Base-by-base conservation (phyloP, 2,797 vertebrate genomes). In the Distichodus sexfasciatus region DNA sequence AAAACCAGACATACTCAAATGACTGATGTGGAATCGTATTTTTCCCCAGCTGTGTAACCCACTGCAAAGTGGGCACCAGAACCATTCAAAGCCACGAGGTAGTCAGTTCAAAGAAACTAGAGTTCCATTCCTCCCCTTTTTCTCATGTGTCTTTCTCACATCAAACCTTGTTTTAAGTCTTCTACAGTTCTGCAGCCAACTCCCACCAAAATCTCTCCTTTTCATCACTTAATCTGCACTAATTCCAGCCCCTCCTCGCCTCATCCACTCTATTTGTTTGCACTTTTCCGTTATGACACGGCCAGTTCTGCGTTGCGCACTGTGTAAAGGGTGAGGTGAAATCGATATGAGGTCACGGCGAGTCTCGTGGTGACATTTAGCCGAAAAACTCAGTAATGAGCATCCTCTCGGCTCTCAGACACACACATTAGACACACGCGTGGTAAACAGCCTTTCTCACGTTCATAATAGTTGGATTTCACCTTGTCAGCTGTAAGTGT, bases 361-460 rank as follows among this genome's bases (percentile, higher is more conserved):
- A 63, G 38, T 57, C 55, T 26, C 50, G 23, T 36, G 43, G 50
- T 29, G 74, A 63, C 36, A 59, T 53, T 72, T 54, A 64, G 24
- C 10, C 23, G 38, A 72, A 59, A 21, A 43, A 62, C 48, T 50
- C 40, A 60, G 15, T 72, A 47, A 72, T 54, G 19, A 68, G 36
- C 4, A 2, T 29, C 3, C 6, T 12, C 23, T 28, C n/a, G 19
- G n/a, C 29, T 59, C 4, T 9, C 44, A 60, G 10, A 68, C 24
- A 60, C 40, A 12, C 33, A 55, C 33, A 9, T 35, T 65, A 23
- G 24, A 41, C n/a, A 33, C 29, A 38, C 65, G 15, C 1, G 1
- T 15, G 40, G 38, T 31, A 23, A 60, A 50, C 21, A 38, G 55
- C 24, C 12, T 24, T 26, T 38, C 47, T 41, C 12, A 24, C 21